Evolutionary conservation across 2,888 invertebrate species (phyloP), one percentile per base, ranked within the genome.

Genomic region (Platycheirus rosarum): DNA sequence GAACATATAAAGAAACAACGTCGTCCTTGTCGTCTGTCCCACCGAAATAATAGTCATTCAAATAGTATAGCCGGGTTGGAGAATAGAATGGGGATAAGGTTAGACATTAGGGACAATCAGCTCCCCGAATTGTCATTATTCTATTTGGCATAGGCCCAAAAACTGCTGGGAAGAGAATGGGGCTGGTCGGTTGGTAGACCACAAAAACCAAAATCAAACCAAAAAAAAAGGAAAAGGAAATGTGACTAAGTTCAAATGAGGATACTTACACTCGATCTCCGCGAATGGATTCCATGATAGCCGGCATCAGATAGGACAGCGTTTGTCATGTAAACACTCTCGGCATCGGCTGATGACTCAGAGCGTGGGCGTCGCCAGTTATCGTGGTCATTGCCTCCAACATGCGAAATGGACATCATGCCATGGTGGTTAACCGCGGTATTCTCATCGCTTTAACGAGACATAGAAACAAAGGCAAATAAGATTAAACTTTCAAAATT

Each of bases 291-390:
- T 66, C 89, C 90, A 85, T 90, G 90, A 71, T 88, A 88, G 62
- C 88, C 88, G 2, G 86, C 84, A 75, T 91, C 91, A 9, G 86
- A 80, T 13, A 90, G 85, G 11, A 90, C 89, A 85, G 89, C 89
- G 77, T 91, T 91, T 51, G 91, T 90, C 89, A 90, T 90, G 86
- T 93, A 95, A 84, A 95, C 94, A 73, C 94, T 95, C 87, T 95
- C 95, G n/a, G 93, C 93, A 87, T 95, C 95, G 0, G 94, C 94
- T 0, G 94, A 94, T 74, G 96, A 96, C 91, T 96, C 96, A 23
- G 95, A 95, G 65, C 96, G 92, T 77, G 94, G 93, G 65, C 96
- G 92, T 60, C 92, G 92, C 93, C 94, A 93, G 75, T 93, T 94
- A 75, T 94, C 94, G 88, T 93, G 91, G 86, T 95, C 95, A 91